Evolutionary conservation across 2,113 vertebrate species (phyloP), one percentile per base, ranked within the genome.

Genomic region (Periophthalmodon schlosseri): DNA sequence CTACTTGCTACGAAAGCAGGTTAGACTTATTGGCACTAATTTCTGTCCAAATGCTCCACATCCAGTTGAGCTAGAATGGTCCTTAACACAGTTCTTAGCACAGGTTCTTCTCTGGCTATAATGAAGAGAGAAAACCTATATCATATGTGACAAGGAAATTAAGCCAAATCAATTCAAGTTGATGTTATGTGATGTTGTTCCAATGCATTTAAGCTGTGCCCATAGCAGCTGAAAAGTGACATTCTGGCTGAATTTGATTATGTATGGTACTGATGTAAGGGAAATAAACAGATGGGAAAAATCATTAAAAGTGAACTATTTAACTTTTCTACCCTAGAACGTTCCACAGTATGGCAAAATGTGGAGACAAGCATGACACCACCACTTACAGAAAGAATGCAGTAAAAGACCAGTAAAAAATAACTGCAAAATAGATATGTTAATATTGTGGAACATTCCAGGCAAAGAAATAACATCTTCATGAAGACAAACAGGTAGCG

Each of bases 81-180:
- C 58, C 69, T 66, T 68, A 63, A 79, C 72, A 58, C 34, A 21
- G 58, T 71, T 75, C 39, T 44, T 66, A 76, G 74, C 15, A 52
- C 16, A 52, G 49, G 15, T 52, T 52, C 49, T 52, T 18, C 49
- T 52, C 49, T 52, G 49, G 49, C 15, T 18, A 52, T 52, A 1
- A 73, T 63, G 80, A 74, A 76, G 34, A 80, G 75, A 70, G 50
- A 68, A 79, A 70, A 61, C 72, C 57, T 72, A 78, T 74, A 50
- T 18, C 16, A 5, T 18, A 50, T 5, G 16, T 54, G 20, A 56
- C 20, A 21, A n/a, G 52, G n/a, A 56, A n/a, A 21, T 56, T n/a
- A 54, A 6, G 5, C 50, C 16, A 52, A 56, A 56, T 56, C 52
- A 3, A 10, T 21, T 9, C 7, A 56, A 7, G 52, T 54, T 54